A percentile compares a stretch with the other conserved stretches of the same genome.
These are phyloP conservation scores for Adineta ricciae DNA, from an alignment of 2,888 invertebrate genomes.

Conservation along the genomic window DNA sequence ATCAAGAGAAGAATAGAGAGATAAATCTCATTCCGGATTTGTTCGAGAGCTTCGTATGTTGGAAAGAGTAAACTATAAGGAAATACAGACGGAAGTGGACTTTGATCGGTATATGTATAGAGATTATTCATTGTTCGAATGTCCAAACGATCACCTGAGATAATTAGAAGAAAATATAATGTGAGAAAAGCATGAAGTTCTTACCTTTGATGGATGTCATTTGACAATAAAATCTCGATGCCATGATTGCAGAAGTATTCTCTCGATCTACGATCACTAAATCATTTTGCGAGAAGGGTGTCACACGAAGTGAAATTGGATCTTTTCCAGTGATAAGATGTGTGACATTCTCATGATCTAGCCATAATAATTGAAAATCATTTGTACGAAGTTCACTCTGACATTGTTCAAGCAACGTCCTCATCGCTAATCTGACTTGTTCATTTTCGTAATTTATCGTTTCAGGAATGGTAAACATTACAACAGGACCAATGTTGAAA, in stretches of 20 bases:
- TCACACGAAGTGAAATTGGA: not conserved
- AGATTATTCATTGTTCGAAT: not conserved
- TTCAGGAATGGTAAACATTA: not conserved
- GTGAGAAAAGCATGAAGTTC: too few species aligned
- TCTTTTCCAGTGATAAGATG: not conserved
- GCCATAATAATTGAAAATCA: conserved; percentile 3
- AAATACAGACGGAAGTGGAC: not conserved
- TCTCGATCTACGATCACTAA: not conserved
- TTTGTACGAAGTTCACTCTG: not conserved
- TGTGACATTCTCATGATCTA: not conserved
- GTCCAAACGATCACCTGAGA: not conserved
- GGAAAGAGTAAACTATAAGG: not conserved
- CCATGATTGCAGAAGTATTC: not conserved
- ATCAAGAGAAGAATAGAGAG: not conserved
- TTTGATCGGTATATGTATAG: not conserved
- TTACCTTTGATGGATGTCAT: not conserved
- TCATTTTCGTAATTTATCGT: not conserved
- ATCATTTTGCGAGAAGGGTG: conserved; percentile 5
- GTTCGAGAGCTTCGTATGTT: not conserved
- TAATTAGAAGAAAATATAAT: not conserved
- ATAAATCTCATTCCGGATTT: not conserved
- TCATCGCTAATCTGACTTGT: not conserved
- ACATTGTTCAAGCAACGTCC: not conserved
- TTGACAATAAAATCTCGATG: conserved; percentile 18
- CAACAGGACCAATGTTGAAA: not conserved